Conservation (phyloP, 2,113 vertebrate species). For the Elephantulus edwardii region DNA sequence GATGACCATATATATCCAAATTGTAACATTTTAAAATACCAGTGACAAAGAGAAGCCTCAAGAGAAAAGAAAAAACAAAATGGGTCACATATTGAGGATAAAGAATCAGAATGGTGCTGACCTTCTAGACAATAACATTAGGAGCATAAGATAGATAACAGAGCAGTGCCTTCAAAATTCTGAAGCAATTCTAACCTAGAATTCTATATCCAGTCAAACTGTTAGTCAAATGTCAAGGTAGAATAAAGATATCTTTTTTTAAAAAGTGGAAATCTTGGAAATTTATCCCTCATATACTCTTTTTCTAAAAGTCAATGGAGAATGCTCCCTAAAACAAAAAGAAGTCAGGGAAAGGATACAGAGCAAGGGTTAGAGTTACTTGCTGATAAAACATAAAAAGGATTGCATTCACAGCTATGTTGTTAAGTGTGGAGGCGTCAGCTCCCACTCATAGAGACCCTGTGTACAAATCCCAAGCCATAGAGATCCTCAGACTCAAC, state of each 20-base stretch:
- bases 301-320: neutral
- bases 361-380: neutral
- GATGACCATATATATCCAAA: neutral
- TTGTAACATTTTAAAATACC: neutral
- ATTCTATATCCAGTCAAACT: neutral
- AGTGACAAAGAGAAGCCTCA: neutral
- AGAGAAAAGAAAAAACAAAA: neutral
- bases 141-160: neutral
- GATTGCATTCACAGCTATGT: neutral
- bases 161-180: neutral
- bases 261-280: neutral
- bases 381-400: neutral
- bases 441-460: no score
- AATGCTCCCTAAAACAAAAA: neutral
- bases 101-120: neutral
- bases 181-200: slow-evolving; percentile 4
- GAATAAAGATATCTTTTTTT: neutral
- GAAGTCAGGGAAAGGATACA: neutral
- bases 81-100: neutral
- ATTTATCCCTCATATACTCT: neutral
- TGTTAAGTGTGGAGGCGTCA: no score
- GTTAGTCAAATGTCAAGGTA: neutral
- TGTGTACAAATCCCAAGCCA: no score
- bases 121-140: neutral
- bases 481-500: no score